Base-by-base conservation (phyloP, 1,140 invertebrate species). In the Camponotus floridanus region DNA sequence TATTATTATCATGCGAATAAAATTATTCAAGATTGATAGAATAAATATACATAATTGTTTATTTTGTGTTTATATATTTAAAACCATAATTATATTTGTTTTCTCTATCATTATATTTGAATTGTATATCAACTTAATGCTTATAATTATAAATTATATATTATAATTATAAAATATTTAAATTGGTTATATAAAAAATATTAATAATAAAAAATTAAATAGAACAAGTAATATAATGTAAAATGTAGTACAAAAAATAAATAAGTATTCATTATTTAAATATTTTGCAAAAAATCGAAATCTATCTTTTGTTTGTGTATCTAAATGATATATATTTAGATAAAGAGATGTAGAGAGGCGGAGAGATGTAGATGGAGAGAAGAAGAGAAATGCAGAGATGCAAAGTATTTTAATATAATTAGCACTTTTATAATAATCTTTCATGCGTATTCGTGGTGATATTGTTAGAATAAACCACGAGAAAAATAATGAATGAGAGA, bases 391-490 rank as follows among this genome's bases (percentile, higher is more conserved):
- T 45, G 42, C 3, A 45, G 42, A 36, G 5, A n/a, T n/a, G 11
- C 67, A 55, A 67, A n/a, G 68, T 70, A 68, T 80, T 80, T 42
- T 39, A 57, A 55, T 26, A 26, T 31, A 55, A 67, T 73, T 13
- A 13, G 39, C 2, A 61, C 26, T 73, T 59, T 48, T 70, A 13
- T 80, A 18, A 11, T 7, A n/a, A 8, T 5, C 36, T 51, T 51
- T 5, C 48, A 21, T 45, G 64, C n/a, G 65, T 48, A 71, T 61
- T 45, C 26, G 48, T 36, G 36, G 81, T 81, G 36, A 81, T 26
- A 71, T 18, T 18, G 67, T 51, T 70, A 73, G 86, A 85, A 80
- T 70, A 86, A 87, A 81, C 88, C 76, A 76, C 78, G 80, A 85
- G 87, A 86, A 85, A 88, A 86, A 80, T 83, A 65, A 21, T 45